Percentiles rank a stretch among this genome's conserved stretches.
Evolutionary conservation across 2,113 vertebrate species (phyloP).

Genomic region (Grammomys surdaster): DNA sequence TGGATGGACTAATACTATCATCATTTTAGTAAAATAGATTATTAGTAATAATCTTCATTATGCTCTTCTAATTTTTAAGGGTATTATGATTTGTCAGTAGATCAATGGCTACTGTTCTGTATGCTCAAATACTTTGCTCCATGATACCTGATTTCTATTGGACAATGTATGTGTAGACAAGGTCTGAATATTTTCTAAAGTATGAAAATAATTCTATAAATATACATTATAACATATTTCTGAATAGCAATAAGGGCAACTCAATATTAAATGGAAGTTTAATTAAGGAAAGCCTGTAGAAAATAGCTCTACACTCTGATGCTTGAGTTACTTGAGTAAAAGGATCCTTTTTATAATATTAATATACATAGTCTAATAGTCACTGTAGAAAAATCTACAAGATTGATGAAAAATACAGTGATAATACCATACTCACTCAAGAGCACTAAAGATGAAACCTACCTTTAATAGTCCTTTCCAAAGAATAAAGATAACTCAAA

Average conservation of each 20-base stretch:
- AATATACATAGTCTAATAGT: conserved; percentile 42
- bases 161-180: background rate
- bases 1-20: background rate
- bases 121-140: background rate
- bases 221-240: background rate
- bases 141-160: background rate
- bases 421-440: conserved; percentile 49
- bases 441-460: background rate
- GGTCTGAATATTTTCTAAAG: conserved; percentile 13
- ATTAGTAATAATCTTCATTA: background rate
- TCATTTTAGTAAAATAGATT: background rate
- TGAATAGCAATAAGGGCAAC: background rate
- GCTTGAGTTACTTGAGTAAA: background rate
- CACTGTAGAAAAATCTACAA: background rate
- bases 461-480: conserved; percentile 16
- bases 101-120: background rate
- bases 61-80: background rate
- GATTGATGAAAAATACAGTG: conserved; percentile 45
- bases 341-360: background rate
- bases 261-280: conserved; percentile 6
- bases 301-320: background rate
- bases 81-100: background rate
- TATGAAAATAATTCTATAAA: background rate
- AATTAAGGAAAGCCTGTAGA: conserved; percentile 25
- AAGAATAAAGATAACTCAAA: conserved; percentile 50